Evolutionary conservation across 2,888 invertebrate genomes (phyloP).

Genomic region (Tetheella fluctuosa): DNA sequence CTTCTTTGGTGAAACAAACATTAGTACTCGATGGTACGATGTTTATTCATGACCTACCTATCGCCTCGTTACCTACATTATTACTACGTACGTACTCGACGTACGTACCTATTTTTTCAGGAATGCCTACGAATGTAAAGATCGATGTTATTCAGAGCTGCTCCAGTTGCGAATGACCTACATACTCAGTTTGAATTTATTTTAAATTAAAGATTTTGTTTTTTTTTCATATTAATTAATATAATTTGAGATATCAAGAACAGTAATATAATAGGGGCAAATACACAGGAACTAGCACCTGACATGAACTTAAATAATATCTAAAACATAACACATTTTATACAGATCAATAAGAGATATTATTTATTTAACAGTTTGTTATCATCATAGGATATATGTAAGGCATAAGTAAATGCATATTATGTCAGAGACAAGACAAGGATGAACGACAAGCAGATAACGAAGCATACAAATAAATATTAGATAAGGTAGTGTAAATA

Average conservation of each 20-base stretch:
- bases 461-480: constrained; percentile 16
- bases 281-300: constrained; percentile 51
- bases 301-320: constrained; percentile 18
- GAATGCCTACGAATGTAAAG: no score
- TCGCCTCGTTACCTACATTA: no score
- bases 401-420: constrained; percentile 36
- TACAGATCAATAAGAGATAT: neutral
- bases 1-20: no score
- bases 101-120: no score
- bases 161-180: no score
- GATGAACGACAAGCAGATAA: constrained; percentile 22
- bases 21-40: no score
- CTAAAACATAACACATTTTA: constrained; percentile 4
- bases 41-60: no score
- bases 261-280: constrained; percentile 36
- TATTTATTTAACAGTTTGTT: neutral
- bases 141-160: no score
- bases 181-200: no score
- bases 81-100: no score
- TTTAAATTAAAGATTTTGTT: no score
- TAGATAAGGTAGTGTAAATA: constrained; percentile 21
- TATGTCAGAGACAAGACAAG: constrained; percentile 32
- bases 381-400: constrained; percentile 7
- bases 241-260: constrained; percentile 33
- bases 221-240: constrained; percentile 13